Conservation (phyloP, 1,140 invertebrate genomes). For the Atta texana region DNA sequence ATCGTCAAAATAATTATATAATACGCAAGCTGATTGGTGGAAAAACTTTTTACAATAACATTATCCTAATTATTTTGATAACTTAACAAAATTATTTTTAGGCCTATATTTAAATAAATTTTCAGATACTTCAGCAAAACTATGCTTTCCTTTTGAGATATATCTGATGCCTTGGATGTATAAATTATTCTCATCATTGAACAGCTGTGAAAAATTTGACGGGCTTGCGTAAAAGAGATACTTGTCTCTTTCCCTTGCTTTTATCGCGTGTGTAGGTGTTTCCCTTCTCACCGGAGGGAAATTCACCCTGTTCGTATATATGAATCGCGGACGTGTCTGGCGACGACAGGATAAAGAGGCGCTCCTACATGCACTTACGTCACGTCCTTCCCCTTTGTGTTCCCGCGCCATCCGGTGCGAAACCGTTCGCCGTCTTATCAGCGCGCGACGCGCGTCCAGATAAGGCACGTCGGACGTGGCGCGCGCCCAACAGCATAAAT, state of each 20-base stretch:
- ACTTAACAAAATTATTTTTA: too few relatives aligned
- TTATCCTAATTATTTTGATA: too few relatives aligned
- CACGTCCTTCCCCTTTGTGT: constrained; percentile 78
- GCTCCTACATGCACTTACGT: constrained; percentile 83
- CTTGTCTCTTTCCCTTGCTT: background rate
- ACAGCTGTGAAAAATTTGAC: constrained; percentile 2
- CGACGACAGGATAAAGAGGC: constrained; percentile 83
- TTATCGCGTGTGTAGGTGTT: constrained; percentile 21
- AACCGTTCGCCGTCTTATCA: constrained; percentile 79
- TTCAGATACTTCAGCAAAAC: too few relatives aligned
- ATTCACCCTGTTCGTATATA: constrained; percentile 49
- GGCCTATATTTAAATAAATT: too few relatives aligned
- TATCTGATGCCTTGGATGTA: background rate
- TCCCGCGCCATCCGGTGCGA: constrained; percentile 70
- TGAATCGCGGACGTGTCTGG: constrained; percentile 78
- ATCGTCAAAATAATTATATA: too few relatives aligned
- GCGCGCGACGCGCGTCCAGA: constrained; percentile 76
- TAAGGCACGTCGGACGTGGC: constrained; percentile 83
- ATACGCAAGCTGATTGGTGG: too few relatives aligned
- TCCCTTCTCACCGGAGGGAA: background rate
- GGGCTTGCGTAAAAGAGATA: background rate
- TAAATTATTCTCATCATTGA: background rate
- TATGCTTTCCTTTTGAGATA: too few relatives aligned
- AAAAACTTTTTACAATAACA: too few relatives aligned
- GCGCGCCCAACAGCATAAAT: constrained; percentile 81